Evolutionary conservation across 2,888 invertebrate genomes (phyloP).

Genomic region (Dryomyza anilis): DNA sequence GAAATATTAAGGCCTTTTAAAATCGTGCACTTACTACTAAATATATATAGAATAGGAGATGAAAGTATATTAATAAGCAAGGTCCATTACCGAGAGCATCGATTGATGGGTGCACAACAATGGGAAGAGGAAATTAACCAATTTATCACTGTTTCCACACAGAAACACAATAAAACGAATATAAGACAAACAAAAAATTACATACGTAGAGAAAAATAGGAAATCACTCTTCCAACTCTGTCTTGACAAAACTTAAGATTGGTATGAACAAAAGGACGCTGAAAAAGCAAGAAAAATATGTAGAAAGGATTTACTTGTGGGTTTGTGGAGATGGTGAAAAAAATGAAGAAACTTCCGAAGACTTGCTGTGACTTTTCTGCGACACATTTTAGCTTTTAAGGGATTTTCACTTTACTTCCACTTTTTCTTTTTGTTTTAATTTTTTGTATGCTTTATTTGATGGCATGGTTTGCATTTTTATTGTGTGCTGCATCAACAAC

Average conservation of each 20-base stretch:
- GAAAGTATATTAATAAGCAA: constrained; percentile 53
- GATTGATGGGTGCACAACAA: constrained; percentile 60
- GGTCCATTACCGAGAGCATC: constrained; percentile 60
- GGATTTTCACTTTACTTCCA: no score
- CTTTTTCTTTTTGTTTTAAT: constrained; percentile 9
- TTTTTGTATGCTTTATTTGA: constrained; percentile 5
- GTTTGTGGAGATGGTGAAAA: background rate
- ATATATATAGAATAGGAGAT: constrained; percentile 32
- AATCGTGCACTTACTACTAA: no score
- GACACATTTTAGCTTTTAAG: constrained; percentile 58
- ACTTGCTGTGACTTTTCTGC: constrained; percentile 35
- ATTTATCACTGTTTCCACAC: constrained; percentile 59
- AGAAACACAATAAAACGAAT: constrained; percentile 36
- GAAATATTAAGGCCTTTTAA: no score
- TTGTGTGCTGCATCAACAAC: constrained; percentile 47
- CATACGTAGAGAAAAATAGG: background rate
- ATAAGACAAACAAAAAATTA: constrained; percentile 26
- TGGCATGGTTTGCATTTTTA: constrained; percentile 22
- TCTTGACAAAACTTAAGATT: no score
- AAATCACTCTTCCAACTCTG: no score
- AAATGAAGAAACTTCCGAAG: background rate
- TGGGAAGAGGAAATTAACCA: constrained; percentile 60
- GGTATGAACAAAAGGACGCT: background rate
- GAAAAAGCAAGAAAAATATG: background rate
- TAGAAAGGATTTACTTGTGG: background rate